These are phyloP conservation scores for Notothenia coriiceps DNA, from an alignment of 2,113 vertebrate genomes.

Conservation along the genomic window DNA sequence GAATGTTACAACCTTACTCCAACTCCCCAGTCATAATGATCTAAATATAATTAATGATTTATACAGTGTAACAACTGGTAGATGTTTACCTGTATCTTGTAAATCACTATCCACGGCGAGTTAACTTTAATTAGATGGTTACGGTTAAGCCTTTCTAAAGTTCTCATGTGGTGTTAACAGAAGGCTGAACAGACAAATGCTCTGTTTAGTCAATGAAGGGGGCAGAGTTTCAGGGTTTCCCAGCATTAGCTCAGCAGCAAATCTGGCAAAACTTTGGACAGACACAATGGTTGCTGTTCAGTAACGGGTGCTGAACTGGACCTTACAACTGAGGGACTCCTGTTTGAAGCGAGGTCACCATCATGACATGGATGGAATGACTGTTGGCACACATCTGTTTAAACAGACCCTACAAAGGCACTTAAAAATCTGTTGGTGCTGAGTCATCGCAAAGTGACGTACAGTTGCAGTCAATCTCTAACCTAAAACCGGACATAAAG, in stretches of 20 bases:
- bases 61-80: constrained; percentile 13
- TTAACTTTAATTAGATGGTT: constrained; percentile 56
- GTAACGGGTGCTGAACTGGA: constrained; percentile 74
- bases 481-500: constrained; percentile 46
- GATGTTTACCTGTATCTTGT: constrained; percentile 54
- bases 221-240: constrained; percentile 62
- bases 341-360: constrained; percentile 42
- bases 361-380: constrained; percentile 34
- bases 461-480: constrained; percentile 22
- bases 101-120: constrained; percentile 49
- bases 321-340: constrained; percentile 28
- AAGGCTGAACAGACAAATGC: constrained; percentile 61
- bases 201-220: constrained; percentile 52
- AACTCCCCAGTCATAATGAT: constrained; percentile 6
- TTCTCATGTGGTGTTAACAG: constrained; percentile 49
- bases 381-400: constrained; percentile 51
- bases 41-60: constrained; percentile 42
- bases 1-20: constrained; percentile 3
- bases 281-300: constrained; percentile 75
- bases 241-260: constrained; percentile 61
- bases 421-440: constrained; percentile 4
- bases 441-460: constrained; percentile 31
- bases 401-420: constrained; percentile 35
- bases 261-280: constrained; percentile 51
- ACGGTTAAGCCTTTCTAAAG: constrained; percentile 30